Conservation (phyloP, 2,113 vertebrate genomes). For the Rattus rattus region DNA sequence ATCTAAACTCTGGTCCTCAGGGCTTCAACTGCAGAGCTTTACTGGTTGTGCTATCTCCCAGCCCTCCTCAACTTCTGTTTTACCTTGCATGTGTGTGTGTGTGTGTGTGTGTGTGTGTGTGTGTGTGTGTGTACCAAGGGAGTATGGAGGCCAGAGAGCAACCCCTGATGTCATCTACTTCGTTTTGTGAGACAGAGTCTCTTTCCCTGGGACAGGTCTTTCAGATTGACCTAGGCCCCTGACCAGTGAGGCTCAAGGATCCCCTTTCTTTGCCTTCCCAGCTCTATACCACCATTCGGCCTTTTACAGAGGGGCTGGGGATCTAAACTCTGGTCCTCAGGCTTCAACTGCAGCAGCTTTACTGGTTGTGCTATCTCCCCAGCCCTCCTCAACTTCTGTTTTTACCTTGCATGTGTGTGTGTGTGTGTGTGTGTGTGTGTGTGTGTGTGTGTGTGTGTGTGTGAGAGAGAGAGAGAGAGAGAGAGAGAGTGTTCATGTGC, state of each 20-base stretch:
- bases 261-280: not conserved
- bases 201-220: not conserved
- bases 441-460: not conserved
- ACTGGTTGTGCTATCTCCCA: not conserved
- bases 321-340: no score
- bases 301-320: not conserved
- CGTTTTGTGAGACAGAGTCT: not conserved
- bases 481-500: no score
- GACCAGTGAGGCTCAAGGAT: not conserved
- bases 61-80: not conserved
- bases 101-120: no score
- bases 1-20: no score
- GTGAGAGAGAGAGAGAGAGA: no score
- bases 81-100: not conserved
- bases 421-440: not conserved
- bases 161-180: not conserved
- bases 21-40: no score
- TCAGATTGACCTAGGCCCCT: not conserved
- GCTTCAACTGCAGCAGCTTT: no score
- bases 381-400: not conserved
- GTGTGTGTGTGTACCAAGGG: not conserved
- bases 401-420: not conserved
- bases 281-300: not conserved
- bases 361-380: not conserved
- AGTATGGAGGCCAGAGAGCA: not conserved